These are phyloP conservation scores for Poeciliopsis retropinna DNA, from an alignment of 2,113 vertebrate genomes.

Conservation along the genomic window DNA sequence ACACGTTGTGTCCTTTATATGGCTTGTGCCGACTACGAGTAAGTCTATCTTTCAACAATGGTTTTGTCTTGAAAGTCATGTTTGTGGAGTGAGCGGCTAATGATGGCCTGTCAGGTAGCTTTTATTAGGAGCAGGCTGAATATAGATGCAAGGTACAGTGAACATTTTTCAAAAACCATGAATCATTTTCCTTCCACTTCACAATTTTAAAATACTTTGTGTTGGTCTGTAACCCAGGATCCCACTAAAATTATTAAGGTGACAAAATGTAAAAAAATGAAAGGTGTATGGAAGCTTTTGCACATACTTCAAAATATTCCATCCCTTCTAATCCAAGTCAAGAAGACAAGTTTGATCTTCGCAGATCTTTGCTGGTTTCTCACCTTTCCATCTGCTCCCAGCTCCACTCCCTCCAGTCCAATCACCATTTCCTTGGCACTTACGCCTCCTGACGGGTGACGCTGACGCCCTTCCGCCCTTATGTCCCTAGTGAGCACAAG, in stretches of 20 bases:
- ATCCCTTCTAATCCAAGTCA: neutral
- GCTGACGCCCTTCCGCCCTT: slow-evolving; percentile 91
- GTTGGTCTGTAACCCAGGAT: neutral
- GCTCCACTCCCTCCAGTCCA: slow-evolving; percentile 96
- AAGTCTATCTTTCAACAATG: neutral
- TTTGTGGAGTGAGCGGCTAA: neutral
- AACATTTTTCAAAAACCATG: neutral
- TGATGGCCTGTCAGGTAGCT: neutral
- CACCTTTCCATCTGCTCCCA: slow-evolving; percentile 98
- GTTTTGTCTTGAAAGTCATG: neutral
- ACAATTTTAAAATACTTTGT: neutral
- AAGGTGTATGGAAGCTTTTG: neutral
- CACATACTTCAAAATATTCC: neutral
- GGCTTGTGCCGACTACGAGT: neutral
- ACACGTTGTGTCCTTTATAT: no score
- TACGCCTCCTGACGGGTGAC: slow-evolving; percentile 89
- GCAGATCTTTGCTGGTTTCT: slow-evolving; percentile 26
- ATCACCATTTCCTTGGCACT: slow-evolving; percentile 94
- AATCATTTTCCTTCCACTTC: neutral
- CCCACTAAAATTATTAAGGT: neutral
- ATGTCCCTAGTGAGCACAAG: slow-evolving; percentile 84
- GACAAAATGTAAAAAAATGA: neutral
- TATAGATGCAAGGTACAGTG: neutral
- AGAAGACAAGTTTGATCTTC: neutral
- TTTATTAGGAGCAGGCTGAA: neutral